Conservation (phyloP, 1,140 invertebrate species). For the Drosophila arizonae region DNA sequence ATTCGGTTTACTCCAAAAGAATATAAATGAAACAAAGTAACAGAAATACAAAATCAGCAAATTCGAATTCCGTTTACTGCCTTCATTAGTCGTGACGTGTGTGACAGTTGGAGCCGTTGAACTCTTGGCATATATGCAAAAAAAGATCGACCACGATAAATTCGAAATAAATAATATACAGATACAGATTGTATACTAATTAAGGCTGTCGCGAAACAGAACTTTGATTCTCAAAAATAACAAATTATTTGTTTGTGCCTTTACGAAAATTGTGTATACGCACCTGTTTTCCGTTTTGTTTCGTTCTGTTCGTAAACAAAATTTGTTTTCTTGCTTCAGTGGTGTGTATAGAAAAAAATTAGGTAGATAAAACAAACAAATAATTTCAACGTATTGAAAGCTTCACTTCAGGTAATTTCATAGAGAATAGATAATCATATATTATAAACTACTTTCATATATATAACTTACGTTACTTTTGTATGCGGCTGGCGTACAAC, state of each 20-base stretch:
- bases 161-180: background rate
- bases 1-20: background rate
- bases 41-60: background rate
- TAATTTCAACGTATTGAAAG: background rate
- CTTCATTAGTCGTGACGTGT: slow-evolving; percentile 32
- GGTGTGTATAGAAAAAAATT: background rate
- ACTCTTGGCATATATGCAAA: slow-evolving; percentile 21
- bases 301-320: slow-evolving; percentile 44
- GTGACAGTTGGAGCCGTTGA: slow-evolving; percentile 35
- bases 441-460: too few relatives aligned
- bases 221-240: slow-evolving; percentile 16
- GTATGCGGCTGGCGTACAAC: too few relatives aligned
- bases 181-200: slow-evolving; percentile 1
- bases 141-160: background rate
- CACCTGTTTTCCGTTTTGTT: slow-evolving; percentile 28
- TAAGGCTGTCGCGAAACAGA: slow-evolving; percentile 2
- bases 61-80: slow-evolving; percentile 5
- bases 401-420: background rate
- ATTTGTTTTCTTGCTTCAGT: slow-evolving; percentile 15
- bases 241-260: slow-evolving; percentile 12
- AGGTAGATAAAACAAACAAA: background rate
- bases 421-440: too few relatives aligned
- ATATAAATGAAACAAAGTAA: background rate
- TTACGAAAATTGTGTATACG: slow-evolving; percentile 20
- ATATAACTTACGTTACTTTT: too few relatives aligned